Evolutionary conservation across 2,113 vertebrate species (phyloP).

Genomic region (Cavia aperea): DNA sequence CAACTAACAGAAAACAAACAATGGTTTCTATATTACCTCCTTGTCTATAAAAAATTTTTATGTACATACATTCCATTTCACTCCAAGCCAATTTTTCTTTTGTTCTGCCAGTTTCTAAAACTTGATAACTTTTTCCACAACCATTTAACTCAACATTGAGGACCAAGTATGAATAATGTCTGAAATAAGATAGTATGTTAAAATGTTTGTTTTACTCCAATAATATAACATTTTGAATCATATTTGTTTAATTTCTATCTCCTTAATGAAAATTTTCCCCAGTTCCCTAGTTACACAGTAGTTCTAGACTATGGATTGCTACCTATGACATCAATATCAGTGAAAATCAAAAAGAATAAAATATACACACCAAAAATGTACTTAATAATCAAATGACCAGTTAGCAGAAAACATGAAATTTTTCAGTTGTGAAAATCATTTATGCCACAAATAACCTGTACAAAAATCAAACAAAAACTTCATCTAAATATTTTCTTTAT

Average conservation of each 20-base stretch:
- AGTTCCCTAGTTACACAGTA: neutral
- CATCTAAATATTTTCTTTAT: conserved; percentile 14
- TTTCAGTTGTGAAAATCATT: rapidly evolving
- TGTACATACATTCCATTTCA: neutral
- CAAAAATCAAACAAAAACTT: conserved; percentile 40
- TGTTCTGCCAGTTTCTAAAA: neutral
- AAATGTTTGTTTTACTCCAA: neutral
- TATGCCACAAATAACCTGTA: neutral
- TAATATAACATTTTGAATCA: neutral
- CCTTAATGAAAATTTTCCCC: neutral
- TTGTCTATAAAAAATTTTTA: no score
- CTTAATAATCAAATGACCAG: neutral
- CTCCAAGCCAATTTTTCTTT: neutral
- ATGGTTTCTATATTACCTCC: no score
- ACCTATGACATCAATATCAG: neutral
- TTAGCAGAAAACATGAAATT: neutral
- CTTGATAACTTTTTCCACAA: conserved; percentile 2
- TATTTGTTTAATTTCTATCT: neutral
- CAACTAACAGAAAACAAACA: no score
- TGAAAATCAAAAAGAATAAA: neutral
- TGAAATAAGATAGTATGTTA: neutral
- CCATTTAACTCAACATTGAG: neutral
- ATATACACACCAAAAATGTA: neutral
- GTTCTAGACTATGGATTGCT: neutral
- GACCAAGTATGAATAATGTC: neutral